These are phyloP conservation scores for Antechinus flavipes DNA, from an alignment of 2,113 vertebrate species.

Conservation along the genomic window DNA sequence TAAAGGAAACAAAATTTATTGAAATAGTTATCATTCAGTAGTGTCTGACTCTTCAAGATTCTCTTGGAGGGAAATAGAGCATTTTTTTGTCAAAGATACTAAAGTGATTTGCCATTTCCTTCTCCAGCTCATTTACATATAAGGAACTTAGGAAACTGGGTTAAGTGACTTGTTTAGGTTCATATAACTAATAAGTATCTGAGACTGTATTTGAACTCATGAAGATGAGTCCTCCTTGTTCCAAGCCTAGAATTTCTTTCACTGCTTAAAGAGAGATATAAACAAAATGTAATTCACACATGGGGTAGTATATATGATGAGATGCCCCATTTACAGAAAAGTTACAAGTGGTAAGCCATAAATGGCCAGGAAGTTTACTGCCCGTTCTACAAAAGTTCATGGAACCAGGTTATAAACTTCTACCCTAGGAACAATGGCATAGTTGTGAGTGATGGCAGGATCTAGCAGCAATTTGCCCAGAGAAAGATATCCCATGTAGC, in stretches of 20 bases:
- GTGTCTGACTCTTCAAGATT: background rate
- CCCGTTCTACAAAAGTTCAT: background rate
- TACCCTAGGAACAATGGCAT: background rate
- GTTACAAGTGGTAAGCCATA: background rate
- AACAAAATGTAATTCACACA: background rate
- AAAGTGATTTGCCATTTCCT: background rate
- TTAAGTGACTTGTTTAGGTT: background rate
- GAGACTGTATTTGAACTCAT: background rate
- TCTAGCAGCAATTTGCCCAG: background rate
- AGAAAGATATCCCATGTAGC: background rate
- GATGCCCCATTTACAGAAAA: background rate
- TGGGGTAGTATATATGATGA: background rate
- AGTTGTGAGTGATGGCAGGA: background rate
- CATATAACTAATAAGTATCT: background rate
- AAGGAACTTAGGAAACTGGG: background rate
- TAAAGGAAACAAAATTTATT: background rate
- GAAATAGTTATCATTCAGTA: background rate
- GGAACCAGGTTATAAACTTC: background rate
- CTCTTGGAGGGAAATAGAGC: accelerated
- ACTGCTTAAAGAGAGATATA: background rate
- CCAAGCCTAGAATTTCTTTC: background rate
- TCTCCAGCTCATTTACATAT: background rate
- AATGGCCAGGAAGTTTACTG: background rate
- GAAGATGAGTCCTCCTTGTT: background rate
- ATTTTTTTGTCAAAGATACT: background rate